These are phyloP conservation scores for Bombus consobrinus DNA, from an alignment of 1,140 invertebrate species.

Conservation along the genomic window DNA sequence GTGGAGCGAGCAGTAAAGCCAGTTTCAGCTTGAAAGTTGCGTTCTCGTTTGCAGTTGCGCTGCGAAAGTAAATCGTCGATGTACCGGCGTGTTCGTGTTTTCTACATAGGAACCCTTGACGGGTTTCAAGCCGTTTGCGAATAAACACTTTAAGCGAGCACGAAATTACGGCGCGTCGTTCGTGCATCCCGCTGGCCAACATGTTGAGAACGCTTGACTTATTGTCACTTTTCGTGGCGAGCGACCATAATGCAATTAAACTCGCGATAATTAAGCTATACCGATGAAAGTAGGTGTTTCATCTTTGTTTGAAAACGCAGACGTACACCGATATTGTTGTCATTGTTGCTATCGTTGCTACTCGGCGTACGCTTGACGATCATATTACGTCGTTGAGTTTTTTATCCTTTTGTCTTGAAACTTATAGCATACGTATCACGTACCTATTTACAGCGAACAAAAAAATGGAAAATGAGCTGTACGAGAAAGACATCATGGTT, in stretches of 20 bases:
- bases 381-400: neutral
- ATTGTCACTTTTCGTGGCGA: neutral
- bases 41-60: constrained; percentile 3
- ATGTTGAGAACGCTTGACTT: neutral
- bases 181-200: neutral
- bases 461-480: neutral
- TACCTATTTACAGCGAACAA: neutral
- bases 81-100: neutral
- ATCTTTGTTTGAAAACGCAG: neutral
- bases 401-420: neutral
- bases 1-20: neutral
- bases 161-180: neutral
- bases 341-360: neutral
- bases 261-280: neutral
- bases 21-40: constrained; percentile 9
- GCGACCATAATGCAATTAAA: neutral
- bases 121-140: neutral
- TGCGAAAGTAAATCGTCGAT: constrained; percentile 8
- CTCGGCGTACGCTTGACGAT: too few relatives aligned
- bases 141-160: constrained; percentile 6
- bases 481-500: too few relatives aligned
- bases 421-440: neutral
- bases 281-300: neutral
- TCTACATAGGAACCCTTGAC: neutral
- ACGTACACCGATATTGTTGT: neutral